Evolutionary conservation across 1,140 invertebrate species (phyloP), one percentile per base, ranked within the genome.

Genomic region (Zaprionus taronus): DNA sequence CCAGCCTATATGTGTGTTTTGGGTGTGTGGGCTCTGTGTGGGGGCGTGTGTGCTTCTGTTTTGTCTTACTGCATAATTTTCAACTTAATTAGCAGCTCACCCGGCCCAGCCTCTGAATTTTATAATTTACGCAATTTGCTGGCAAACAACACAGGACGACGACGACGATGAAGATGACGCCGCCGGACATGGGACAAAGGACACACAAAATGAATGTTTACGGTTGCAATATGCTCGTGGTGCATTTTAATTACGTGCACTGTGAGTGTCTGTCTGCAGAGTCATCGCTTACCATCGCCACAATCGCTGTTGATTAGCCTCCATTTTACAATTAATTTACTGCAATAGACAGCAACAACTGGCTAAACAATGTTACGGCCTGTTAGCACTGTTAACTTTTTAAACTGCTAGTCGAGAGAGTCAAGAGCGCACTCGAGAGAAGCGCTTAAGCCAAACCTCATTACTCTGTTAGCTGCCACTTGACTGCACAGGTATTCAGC

Each of bases 71-170:
- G 60, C 49, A 69, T 61, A 74, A 77, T 72, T 76, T 79, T 41
- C 60, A 66, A 74, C 49, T 70, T 79, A 79, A 72, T 83, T 81
- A 76, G 64, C 58, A 49, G 9, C 55, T 47, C 55, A 44, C 28
- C 57, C 12, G 38, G 53, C 53, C 28, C 51, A 31, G 41, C 57
- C 62, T 55, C 11, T 44, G 31, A 71, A 51, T 66, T 38, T 66
- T 38, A 75, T 70, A 70, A 70, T 57, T 75, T 64, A 57, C 53
- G 26, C 58, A 57, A 20, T 34, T 58, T 58, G 31, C 20, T 36
- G 56, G 53, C 53, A 49, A 47, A 24, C 22, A 31, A n/a, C 49
- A 15, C 15, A 34, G 36, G 15, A 55, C 62, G 36, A 34, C 56
- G 60, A 22, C 15, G 51, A 22, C n/a, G n/a, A 17, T 7, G 41